Base-by-base conservation (phyloP, 2,888 invertebrate species). In the Eutolmus rufibarbis region DNA sequence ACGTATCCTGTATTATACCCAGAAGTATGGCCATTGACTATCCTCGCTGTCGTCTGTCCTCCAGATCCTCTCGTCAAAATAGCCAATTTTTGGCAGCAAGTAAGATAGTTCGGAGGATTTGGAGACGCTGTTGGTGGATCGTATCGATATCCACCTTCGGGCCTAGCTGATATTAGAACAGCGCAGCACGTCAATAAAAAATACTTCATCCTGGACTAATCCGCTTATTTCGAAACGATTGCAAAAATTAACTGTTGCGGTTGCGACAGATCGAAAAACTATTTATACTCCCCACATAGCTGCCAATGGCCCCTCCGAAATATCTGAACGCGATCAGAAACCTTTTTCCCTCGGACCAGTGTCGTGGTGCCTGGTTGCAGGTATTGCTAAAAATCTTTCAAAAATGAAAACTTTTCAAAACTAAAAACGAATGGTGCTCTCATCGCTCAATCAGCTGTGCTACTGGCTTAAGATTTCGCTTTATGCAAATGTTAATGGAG, bases 131-230 rank as follows among this genome's bases (percentile, higher is more conserved):
- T 40, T 46, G 92, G 90, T 89, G 92, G 92, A 92, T 92, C 93
- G 92, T 94, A 94, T 92, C 94, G 94, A 92, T 94, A 94, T 90
- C 94, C 94, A 91, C 94, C 94, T 92, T 95, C 94, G 91, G 95
- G 95, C 88, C 94, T 93, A 87, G 94, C 94, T 91, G 94, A 93
- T 91, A 94, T 94, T 91, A 94, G 92, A 87, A 94, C 94, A 92
- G 94, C 93, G 85, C 51, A 86, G 74, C 74, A 85, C 23, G 46
- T 86, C 76, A 88, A n/a, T 19, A 88, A 57, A 88, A 74, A 87
- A 87, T 85, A 86, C 46, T 76, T 88, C 87, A 87, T 88, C 86
- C 77, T 84, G 86, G 28, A 43, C 23, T 66, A 23, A 43, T 46
- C 23, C 23, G 31, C 31, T 43, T 85, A 74, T 74, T 74, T 43